Evolutionary conservation across 2,113 vertebrate species (phyloP).

Genomic region (Microtus montanus): DNA sequence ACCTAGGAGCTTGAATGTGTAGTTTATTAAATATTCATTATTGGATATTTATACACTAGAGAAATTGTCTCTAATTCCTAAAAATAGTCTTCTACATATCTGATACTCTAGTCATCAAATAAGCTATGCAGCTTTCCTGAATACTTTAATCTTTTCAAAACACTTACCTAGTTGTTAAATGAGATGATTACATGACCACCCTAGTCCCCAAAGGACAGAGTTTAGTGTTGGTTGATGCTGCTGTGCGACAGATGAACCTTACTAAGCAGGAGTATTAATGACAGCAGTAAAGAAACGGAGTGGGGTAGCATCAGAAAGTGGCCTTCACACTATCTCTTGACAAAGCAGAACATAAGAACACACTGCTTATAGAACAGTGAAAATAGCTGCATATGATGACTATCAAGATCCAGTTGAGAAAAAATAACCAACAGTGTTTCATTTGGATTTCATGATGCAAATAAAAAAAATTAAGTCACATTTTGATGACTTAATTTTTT

Average conservation of each 20-base stretch:
- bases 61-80: background rate
- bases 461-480: no score
- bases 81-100: background rate
- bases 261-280: background rate
- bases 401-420: background rate
- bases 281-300: background rate
- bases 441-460: background rate
- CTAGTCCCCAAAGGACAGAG: background rate
- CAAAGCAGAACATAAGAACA: background rate
- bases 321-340: background rate
- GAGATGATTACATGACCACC: background rate
- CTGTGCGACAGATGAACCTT: background rate
- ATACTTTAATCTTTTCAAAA: background rate
- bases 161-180: background rate
- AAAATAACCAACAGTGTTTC: background rate
- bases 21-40: background rate
- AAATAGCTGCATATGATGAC: background rate
- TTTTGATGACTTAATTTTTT: slow-evolving; percentile 16
- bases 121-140: background rate
- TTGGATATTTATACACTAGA: background rate
- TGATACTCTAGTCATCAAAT: background rate
- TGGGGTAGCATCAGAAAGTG: background rate
- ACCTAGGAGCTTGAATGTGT: background rate
- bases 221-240: background rate
- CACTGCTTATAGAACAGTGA: background rate